A percentile compares a stretch with the other conserved stretches of the same genome.
These are phyloP conservation scores for Sarcophilus harrisii DNA, from an alignment of 2,797 vertebrate genomes.

Conservation along the genomic window DNA sequence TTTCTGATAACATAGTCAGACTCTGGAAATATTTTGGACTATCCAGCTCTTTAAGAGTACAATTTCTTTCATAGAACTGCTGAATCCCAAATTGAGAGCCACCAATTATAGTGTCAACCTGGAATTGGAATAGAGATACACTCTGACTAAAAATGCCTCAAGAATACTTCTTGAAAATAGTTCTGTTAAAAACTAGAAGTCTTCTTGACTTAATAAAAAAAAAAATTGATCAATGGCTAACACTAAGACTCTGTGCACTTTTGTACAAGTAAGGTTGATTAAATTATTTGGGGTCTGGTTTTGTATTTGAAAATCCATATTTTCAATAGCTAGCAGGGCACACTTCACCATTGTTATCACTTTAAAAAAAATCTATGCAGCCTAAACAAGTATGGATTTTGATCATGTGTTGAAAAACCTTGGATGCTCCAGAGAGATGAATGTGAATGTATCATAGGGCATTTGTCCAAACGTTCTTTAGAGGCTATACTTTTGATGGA, in stretches of 20 bases:
- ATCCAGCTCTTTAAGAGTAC: background rate
- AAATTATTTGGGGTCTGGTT: background rate
- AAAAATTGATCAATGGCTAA: background rate
- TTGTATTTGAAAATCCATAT: background rate
- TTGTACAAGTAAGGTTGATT: background rate
- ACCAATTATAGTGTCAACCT: background rate
- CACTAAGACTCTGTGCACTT: background rate
- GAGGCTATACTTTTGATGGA: background rate
- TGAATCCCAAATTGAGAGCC: background rate
- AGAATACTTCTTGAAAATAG: background rate
- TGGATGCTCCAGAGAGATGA: background rate
- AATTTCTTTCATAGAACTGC: background rate
- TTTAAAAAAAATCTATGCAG: background rate
- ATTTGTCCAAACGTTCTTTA: background rate
- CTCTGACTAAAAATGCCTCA: background rate
- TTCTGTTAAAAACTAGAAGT: background rate
- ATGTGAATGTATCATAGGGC: background rate
- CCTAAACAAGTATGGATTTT: background rate
- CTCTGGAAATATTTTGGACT: background rate
- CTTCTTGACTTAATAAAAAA: background rate
- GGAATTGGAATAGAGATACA: background rate
- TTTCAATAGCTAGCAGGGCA: background rate
- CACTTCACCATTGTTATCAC: background rate
- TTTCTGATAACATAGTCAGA: background rate
- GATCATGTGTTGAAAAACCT: background rate